Evolutionary conservation across 2,888 invertebrate genomes (phyloP).

Genomic region (Xestia ashworthii): DNA sequence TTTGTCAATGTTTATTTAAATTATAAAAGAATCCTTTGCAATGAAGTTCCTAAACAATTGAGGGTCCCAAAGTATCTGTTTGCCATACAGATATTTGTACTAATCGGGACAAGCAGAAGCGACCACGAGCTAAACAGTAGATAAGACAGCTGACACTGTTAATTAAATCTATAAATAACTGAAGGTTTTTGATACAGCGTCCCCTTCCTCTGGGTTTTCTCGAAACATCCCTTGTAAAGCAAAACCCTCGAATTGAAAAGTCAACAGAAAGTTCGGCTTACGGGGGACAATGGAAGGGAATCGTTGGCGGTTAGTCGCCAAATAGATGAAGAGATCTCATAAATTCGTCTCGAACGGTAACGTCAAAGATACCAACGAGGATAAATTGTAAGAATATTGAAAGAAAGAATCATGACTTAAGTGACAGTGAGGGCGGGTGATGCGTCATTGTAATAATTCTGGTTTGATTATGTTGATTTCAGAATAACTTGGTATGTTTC

Average conservation of each 20-base stretch:
- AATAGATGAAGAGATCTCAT: constrained; percentile 58
- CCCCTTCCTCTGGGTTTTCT: neutral
- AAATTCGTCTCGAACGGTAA: constrained; percentile 48
- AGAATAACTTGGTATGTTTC: neutral
- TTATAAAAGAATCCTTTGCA: neutral
- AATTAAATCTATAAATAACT: constrained; percentile 1
- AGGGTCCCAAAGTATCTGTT: constrained; percentile 11
- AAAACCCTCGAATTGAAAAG: constrained; percentile 34
- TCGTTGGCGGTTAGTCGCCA: constrained; percentile 50
- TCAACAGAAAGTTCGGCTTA: constrained; percentile 39
- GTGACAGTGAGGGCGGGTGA: constrained; percentile 22
- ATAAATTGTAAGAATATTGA: constrained; percentile 54
- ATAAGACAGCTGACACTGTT: neutral
- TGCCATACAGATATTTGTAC: constrained; percentile 16
- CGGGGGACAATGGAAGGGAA: constrained; percentile 33
- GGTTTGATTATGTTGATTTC: neutral
- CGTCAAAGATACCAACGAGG: constrained; percentile 33
- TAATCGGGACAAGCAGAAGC: constrained; percentile 10
- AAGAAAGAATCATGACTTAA: constrained; percentile 31
- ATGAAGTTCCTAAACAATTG: neutral
- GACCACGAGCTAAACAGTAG: neutral
- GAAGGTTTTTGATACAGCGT: neutral
- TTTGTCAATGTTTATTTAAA: constrained; percentile 5
- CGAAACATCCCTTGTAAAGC: constrained; percentile 26
- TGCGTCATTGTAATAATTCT: constrained; percentile 31